phyloP scores from a whole-genome alignment of 2,888 invertebrate species.

The Nymphalis c-album region DNA sequence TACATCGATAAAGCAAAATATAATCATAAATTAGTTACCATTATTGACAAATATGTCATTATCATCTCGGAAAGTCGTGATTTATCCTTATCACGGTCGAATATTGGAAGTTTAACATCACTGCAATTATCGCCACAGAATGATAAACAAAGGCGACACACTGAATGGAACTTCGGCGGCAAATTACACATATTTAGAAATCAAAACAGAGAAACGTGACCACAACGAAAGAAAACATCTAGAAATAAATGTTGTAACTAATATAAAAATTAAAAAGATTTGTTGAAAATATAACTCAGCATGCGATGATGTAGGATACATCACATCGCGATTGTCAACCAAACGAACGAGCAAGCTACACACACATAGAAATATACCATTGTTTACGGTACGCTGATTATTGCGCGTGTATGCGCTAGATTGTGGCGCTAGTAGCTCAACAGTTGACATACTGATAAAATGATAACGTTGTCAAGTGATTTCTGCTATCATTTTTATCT shows the following conservation, averaged over 20 bases:
- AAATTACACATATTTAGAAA: constrained; percentile 93
- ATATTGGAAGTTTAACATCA: constrained; percentile 89
- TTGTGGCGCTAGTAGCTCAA: constrained; percentile 56
- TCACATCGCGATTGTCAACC: constrained; percentile 82
- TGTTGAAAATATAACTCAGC: constrained; percentile 79
- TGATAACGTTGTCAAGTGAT: constrained; percentile 73
- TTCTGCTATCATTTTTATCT: constrained; percentile 45
- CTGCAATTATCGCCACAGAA: constrained; percentile 85
- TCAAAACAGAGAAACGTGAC: constrained; percentile 75
- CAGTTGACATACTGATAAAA: constrained; percentile 73
- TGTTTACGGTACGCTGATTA: constrained; percentile 73
- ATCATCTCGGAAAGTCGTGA: constrained; percentile 86
- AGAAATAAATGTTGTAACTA: constrained; percentile 77
- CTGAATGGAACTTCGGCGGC: constrained; percentile 95
- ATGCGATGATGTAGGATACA: constrained; percentile 81
- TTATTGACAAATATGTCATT: constrained; percentile 89
- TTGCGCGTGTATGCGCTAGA: constrained; percentile 63
- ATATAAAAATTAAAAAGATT: constrained; percentile 76
- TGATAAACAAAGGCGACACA: constrained; percentile 96
- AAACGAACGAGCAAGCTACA: constrained; percentile 78
- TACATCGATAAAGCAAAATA: constrained; percentile 50
- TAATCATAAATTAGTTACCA: constrained; percentile 81
- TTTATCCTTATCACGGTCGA: constrained; percentile 87
- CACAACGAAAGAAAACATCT: constrained; percentile 80
- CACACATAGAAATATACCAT: constrained; percentile 70